Conservation (phyloP, 53 echinoderm and acorn worm genomes). For the Holothuria leucospilota region DNA sequence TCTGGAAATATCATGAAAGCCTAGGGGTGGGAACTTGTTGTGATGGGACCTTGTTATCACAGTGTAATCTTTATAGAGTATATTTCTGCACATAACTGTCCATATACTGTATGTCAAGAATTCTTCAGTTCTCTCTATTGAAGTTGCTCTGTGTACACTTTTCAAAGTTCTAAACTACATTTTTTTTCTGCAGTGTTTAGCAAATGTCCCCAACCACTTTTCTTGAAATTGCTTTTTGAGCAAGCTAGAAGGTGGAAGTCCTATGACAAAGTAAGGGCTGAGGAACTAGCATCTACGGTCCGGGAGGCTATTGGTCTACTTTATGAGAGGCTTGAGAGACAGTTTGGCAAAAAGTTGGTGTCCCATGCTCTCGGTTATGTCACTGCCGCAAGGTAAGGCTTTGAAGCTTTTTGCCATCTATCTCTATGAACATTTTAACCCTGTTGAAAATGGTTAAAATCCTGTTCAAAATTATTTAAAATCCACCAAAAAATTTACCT, state of each 20-base stretch:
- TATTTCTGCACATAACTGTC: no score
- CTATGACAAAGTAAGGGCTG: constrained; percentile 77
- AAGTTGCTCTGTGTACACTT: neutral
- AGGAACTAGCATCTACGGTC: constrained; percentile 83
- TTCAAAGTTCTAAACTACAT: neutral
- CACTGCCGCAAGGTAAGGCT: constrained; percentile 86
- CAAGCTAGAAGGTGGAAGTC: constrained; percentile 92
- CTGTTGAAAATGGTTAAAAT: no score
- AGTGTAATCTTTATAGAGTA: no score
- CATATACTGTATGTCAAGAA: no score
- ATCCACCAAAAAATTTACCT: no score
- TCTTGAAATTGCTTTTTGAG: constrained; percentile 92
- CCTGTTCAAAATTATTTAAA: no score
- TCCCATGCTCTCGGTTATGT: constrained; percentile 98
- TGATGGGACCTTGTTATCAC: no score
- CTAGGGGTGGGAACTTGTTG: no score
- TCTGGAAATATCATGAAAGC: no score
- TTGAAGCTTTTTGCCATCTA: neutral
- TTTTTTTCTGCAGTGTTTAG: constrained; percentile 65
- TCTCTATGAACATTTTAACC: no score
- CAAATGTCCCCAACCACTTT: constrained; percentile 92
- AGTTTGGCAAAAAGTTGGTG: constrained; percentile 85
- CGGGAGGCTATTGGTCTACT: constrained; percentile 88
- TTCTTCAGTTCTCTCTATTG: no score
- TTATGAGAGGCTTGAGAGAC: constrained; percentile 85